Evolutionary conservation across 2,797 vertebrate species (phyloP), one percentile per base, ranked within the genome.

Genomic region (Acanthurus leucopareius): DNA sequence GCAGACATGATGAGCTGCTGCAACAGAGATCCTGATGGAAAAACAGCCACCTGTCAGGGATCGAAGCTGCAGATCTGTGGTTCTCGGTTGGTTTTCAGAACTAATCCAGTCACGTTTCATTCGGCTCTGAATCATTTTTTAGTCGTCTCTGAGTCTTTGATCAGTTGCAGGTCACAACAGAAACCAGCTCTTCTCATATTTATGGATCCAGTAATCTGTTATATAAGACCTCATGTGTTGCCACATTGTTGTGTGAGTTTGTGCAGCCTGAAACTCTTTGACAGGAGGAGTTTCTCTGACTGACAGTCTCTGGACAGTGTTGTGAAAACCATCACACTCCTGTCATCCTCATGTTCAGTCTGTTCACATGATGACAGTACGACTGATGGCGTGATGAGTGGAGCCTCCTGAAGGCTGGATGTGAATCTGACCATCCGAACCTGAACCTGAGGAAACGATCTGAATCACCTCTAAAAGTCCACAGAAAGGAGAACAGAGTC

Each of bases 321-420:
- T 45, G 40, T 44, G 15, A 47, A 45, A 47, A 57, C 1, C 6
- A 22, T 10, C 10, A 3, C 54, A 20, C 56, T 38, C 16, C 2
- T 4, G 14, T 16, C 38, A 4, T 11, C 56, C 56, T 19, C 17
- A 3, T 4, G 28, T 20, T n/a, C n/a, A 15, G 52, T 14, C 11
- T 45, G 44, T 45, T 11, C 44, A 15, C 17, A 9, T 16, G 47
- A 9, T 10, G 16, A 25, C 64, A 28, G 51, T n/a, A 20, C 59
- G 77, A 69, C 2, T 32, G 77, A 25, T 66, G n/a, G n/a, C n/a
- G 28, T 56, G 62, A 52, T 25, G 59, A 64, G 49, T 3, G 7
- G 11, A n/a, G 22, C 10, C 25, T 32, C 16, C 28, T 10, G 16
- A 25, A 28, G 20, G 7, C n/a, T 32, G n/a, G 8, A 3, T 4